Evolutionary conservation across 2,888 invertebrate genomes (phyloP).

Genomic region (Lasioglossum marginatum): DNA sequence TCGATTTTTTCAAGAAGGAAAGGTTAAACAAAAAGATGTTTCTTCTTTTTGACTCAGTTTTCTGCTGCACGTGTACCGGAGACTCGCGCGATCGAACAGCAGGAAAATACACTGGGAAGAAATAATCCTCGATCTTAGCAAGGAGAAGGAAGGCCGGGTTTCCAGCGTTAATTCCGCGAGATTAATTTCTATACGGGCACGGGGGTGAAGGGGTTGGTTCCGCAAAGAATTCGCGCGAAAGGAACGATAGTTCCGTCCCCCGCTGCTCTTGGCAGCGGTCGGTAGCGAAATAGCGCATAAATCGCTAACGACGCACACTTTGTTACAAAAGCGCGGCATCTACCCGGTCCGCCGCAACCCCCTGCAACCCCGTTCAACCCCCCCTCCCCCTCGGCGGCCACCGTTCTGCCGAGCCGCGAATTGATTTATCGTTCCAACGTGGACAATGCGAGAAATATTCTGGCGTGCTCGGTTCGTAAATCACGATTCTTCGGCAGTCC

Average conservation of each 20-base stretch:
- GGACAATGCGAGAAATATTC: conserved; percentile 83
- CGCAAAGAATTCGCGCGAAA: conserved; percentile 48
- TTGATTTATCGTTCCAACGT: conserved; percentile 81
- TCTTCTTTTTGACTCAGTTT: neutral
- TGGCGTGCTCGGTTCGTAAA: conserved; percentile 79
- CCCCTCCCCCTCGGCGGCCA: conserved; percentile 30
- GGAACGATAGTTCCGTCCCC: conserved; percentile 46
- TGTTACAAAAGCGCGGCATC: conserved; percentile 72
- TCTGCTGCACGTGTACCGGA: neutral
- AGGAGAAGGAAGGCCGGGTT: neutral
- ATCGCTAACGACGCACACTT: conserved; percentile 79
- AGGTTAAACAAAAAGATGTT: neutral
- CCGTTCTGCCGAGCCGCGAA: conserved; percentile 59
- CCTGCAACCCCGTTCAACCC: conserved; percentile 23
- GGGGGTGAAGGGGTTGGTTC: neutral
- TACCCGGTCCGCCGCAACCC: conserved; percentile 26
- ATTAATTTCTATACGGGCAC: conserved; percentile 28
- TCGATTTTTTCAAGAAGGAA: neutral
- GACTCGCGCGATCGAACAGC: neutral
- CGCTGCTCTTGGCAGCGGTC: conserved; percentile 61
- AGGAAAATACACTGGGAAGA: neutral
- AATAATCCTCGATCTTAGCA: neutral
- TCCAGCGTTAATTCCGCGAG: conserved; percentile 30
- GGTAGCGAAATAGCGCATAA: conserved; percentile 76
- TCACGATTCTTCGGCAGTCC: conserved; percentile 77